Evolutionary conservation across 2,113 vertebrate genomes (phyloP), one percentile per base, ranked within the genome.

Genomic region (Syngnathus scovelli): DNA sequence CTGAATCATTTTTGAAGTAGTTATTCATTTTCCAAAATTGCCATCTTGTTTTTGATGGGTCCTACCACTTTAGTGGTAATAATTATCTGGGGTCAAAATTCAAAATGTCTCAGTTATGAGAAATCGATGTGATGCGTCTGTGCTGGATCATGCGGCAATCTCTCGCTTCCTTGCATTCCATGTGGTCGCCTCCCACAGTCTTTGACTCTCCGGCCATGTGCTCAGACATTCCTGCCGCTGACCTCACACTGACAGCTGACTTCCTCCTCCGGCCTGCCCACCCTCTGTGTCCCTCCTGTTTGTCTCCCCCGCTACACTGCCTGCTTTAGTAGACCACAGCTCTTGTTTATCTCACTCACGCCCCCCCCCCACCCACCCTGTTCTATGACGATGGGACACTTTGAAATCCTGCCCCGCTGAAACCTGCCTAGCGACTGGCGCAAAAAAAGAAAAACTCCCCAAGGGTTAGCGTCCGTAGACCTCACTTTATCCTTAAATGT

Each of bases 221-320:
- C 59, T 4, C 78, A 77, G 51, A 67, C 86, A 90, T 90, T 90
- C 86, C 90, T 78, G 78, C 71, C 79, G 43, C 78, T 87, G 88
- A 89, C 88, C 86, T 83, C 75, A 78, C 78, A 80, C 75, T 84
- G 86, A 89, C 89, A 91, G 89, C 88, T 92, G 90, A 91, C 88
- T 90, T 90, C 90, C 90, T 90, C 89, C 90, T 90, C 86, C 85
- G 84, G 79, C 81, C 79, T 76, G 67, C 69, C 81, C 80, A 70
- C 84, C 86, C 81, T 78, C 74, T 79, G 76, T 69, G 79, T 73
- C 79, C 78, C 74, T 78, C 78, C 74, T 87, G 84, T 89, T 90
- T 84, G 89, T 85, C 87, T 85, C 86, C 80, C 77, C 75, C 54
- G 72, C 69, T 68, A 67, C 69, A 72, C 75, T 67, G 70, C 70